Evolutionary conservation across 2,113 vertebrate genomes (phyloP), one percentile per base, ranked within the genome.

Genomic region (Oncorhynchus masou): DNA sequence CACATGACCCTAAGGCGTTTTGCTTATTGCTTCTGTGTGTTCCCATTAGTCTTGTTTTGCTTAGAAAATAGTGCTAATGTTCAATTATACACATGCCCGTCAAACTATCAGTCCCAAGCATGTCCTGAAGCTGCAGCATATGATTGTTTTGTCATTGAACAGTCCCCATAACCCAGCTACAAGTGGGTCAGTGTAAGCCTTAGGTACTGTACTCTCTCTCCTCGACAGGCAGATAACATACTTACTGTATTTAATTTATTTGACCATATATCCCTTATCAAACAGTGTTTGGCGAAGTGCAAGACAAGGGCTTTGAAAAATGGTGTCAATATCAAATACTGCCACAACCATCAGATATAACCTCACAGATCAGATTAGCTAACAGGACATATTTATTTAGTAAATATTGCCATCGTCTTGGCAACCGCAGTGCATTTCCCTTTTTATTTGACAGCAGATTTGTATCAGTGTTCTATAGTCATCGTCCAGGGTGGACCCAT

Each of bases 51-150:
- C 8, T 16, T 57, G n/a, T 16, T 25, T n/a, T 27, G 48, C 27
- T 29, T 27, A 57, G 27, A 57, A 54, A 51, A 57, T 48, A 20
- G 93, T 90, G 59, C 7, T n/a, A 91, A 85, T 89, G 92, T 92
- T 92, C 91, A 92, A 92, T 86, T 90, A 89, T 92, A 91, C 90
- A 94, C 88, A 85, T 6, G 70, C 82, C 90, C 24, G 0, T 49
- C 4, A 59, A 34, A 70, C 13, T 11, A 3, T 49, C 27, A 5
- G 49, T n/a, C 29, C 24, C 22, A 34, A 66, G 67, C 74, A 19
- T 76, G 31, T 31, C 74, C 31, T 54, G 27, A 31, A 64, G 57
- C 27, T 25, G 31, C 5, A 19, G 51, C 51, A 3, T 19, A 57
- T 45, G 71, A 25, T 34, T 57, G 71, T 62, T 72, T 19, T 54